These are phyloP conservation scores for Sebastes steindachneri DNA, from an alignment of 2,797 vertebrate species.

Conservation along the genomic window DNA sequence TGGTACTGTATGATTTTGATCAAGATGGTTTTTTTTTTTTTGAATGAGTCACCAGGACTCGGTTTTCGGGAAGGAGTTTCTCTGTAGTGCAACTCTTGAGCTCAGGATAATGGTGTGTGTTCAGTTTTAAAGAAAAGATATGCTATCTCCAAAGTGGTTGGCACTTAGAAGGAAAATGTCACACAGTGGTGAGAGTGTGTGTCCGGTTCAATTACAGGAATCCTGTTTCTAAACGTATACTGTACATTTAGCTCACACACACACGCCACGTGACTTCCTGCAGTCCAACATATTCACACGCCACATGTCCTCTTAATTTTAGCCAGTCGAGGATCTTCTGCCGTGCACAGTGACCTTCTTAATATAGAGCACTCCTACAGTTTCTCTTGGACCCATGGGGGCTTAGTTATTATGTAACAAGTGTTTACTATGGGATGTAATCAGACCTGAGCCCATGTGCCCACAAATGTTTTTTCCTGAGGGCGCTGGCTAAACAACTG, in stretches of 20 bases:
- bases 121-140: background rate
- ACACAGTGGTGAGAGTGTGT: background rate
- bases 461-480: conserved; percentile 35
- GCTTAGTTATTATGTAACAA: conserved; percentile 38
- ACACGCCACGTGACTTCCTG: conserved; percentile 1
- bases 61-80: background rate
- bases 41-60: conserved; percentile 17
- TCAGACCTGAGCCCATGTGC: conserved; percentile 24
- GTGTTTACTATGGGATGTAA: conserved; percentile 66
- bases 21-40: background rate
- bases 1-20: background rate
- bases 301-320: conserved; percentile 46
- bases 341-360: conserved; percentile 27
- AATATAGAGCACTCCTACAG: conserved; percentile 49
- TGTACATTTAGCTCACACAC: background rate
- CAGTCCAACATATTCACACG: conserved; percentile 42
- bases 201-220: conserved; percentile 23
- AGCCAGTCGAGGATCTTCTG: conserved; percentile 12
- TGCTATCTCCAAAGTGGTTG: background rate
- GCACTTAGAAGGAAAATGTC: conserved; percentile 13
- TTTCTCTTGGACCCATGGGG: conserved; percentile 34
- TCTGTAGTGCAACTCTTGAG: background rate
- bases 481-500: conserved; percentile 34
- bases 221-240: conserved; percentile 21
- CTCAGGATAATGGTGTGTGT: background rate